Evolutionary conservation across 2,113 vertebrate species (phyloP).

Genomic region (Scatophagus argus): DNA sequence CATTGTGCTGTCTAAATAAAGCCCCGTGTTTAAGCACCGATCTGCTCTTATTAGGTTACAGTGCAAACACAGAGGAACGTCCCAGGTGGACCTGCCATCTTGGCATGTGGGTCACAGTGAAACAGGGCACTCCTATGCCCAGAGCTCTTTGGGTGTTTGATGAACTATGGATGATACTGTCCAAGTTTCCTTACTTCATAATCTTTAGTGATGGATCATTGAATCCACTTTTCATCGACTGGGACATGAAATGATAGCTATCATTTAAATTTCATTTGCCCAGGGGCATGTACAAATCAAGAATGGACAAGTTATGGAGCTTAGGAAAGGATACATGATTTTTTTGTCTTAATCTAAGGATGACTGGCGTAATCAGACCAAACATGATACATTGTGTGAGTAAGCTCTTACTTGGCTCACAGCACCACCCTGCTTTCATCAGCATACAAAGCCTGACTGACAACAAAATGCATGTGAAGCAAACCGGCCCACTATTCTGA

Average conservation of each 20-base stretch:
- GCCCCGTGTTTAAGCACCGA: conserved; percentile 78
- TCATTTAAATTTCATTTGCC: conserved; percentile 43
- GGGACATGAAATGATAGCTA: conserved; percentile 19
- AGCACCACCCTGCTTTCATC: conserved; percentile 77
- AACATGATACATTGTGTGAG: conserved; percentile 66
- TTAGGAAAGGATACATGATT: conserved; percentile 31
- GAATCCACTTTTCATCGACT: conserved; percentile 11
- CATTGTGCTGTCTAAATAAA: conserved; percentile 85
- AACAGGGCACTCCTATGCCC: conserved; percentile 75
- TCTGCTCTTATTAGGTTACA: conserved; percentile 83
- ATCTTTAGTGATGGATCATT: conserved; percentile 35
- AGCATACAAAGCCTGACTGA: conserved; percentile 75
- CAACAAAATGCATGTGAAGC: conserved; percentile 68
- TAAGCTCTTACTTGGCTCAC: conserved; percentile 59
- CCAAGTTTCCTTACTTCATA: conserved; percentile 39
- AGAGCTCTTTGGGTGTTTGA: conserved; percentile 60
- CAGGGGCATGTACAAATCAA: conserved; percentile 42
- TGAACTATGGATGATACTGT: conserved; percentile 30
- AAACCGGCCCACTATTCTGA: conserved; percentile 62
- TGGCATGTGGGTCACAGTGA: conserved; percentile 79
- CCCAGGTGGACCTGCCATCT: conserved; percentile 80
- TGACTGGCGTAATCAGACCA: conserved; percentile 58
- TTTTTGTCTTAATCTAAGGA: conserved; percentile 52
- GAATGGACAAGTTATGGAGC: conserved; percentile 41
- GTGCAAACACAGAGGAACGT: conserved; percentile 78